These are phyloP conservation scores for Poecilia wingei DNA, from an alignment of 2,797 vertebrate genomes.

Conservation along the genomic window DNA sequence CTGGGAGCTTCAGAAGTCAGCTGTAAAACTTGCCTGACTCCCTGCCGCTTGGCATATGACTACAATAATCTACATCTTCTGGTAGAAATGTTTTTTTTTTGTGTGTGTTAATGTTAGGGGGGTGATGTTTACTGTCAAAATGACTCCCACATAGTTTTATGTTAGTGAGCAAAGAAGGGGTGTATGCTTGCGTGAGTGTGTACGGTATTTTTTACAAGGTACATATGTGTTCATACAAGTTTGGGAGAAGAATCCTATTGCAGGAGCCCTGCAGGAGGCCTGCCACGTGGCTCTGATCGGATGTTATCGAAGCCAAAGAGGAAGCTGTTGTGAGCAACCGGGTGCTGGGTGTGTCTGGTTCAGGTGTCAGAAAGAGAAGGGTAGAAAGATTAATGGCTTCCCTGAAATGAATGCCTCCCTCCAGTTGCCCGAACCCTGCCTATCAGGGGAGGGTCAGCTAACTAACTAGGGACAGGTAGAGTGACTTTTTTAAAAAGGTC, in stretches of 20 bases:
- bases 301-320: constrained; percentile 70
- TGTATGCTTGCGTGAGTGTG: constrained; percentile 32
- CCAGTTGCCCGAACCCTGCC: constrained; percentile 48
- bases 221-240: constrained; percentile 38
- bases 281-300: constrained; percentile 66
- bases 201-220: constrained; percentile 29
- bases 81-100: constrained; percentile 52
- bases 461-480: constrained; percentile 67
- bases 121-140: constrained; percentile 65
- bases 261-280: constrained; percentile 52
- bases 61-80: constrained; percentile 77
- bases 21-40: constrained; percentile 59
- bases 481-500: constrained; percentile 57
- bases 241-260: constrained; percentile 46
- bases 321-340: constrained; percentile 52
- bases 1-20: constrained; percentile 60
- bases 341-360: constrained; percentile 68
- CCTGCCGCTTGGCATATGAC: constrained; percentile 74
- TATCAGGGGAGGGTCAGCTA: constrained; percentile 52
- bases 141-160: constrained; percentile 75
- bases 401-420: constrained; percentile 66
- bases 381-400: constrained; percentile 81
- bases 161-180: constrained; percentile 57
- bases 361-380: constrained; percentile 78
- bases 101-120: constrained; percentile 37